These are phyloP conservation scores for Hanleya hanleyi DNA, from an alignment of 2,888 invertebrate genomes.

Conservation along the genomic window DNA sequence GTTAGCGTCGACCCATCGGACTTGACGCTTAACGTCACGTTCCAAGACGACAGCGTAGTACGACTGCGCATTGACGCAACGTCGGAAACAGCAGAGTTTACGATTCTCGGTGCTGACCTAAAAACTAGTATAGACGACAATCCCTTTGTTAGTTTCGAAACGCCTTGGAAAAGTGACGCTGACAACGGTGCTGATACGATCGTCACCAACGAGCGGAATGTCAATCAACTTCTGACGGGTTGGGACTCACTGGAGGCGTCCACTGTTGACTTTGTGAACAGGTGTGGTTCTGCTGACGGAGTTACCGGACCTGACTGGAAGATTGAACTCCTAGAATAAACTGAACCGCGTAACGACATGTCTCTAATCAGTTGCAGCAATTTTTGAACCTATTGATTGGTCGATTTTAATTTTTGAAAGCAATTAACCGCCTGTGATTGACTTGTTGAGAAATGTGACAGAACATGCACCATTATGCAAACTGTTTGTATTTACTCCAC, in stretches of 20 bases:
- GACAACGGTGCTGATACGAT: not conserved
- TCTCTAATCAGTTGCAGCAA: no score
- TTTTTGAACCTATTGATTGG: no score
- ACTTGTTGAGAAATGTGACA: no score
- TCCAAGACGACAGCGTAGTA: not conserved
- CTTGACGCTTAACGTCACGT: not conserved
- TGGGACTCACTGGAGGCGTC: not conserved
- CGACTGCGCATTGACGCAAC: not conserved
- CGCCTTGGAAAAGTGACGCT: not conserved
- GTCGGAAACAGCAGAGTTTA: not conserved
- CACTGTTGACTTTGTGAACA: not conserved
- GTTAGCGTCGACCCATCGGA: not conserved
- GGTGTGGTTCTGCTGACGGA: not conserved
- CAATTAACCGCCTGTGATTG: no score
- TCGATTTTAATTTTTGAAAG: no score
- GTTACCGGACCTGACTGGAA: not conserved
- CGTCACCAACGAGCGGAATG: not conserved
- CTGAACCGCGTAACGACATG: no score
- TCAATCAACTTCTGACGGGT: not conserved
- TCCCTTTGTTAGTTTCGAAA: not conserved
- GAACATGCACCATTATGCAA: no score
- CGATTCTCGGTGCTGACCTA: not conserved
- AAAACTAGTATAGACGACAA: not conserved
- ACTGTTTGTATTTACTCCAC: no score
- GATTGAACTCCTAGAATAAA: conserved; percentile 4